Percentiles rank a stretch among this genome's conserved stretches.
Conservation (phyloP, 2,113 vertebrate species). For the Embiotoca jacksoni region DNA sequence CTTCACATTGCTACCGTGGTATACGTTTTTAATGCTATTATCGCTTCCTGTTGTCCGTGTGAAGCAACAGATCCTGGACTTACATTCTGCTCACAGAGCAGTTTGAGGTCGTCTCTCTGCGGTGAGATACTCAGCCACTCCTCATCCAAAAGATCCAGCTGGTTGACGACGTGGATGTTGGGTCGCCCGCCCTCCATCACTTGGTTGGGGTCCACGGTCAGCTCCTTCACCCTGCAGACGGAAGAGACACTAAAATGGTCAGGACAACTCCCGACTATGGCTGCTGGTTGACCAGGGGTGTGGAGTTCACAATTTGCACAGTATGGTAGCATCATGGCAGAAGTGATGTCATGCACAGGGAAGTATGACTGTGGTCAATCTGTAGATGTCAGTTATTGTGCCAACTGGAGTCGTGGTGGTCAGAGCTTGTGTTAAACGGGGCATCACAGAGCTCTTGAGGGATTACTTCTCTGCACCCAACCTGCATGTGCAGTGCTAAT, state of each 20-base stretch:
- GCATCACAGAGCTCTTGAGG: conserved; percentile 28
- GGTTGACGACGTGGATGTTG: conserved; percentile 89
- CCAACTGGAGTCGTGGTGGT: conserved; percentile 14
- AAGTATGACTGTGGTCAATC: neutral
- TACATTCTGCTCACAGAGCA: conserved; percentile 99
- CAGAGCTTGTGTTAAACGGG: conserved; percentile 31
- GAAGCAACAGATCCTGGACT: conserved; percentile 64
- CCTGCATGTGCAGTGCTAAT: conserved; percentile 17
- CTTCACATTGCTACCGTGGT: no score
- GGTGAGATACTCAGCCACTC: conserved; percentile 93
- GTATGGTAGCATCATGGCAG: conserved; percentile 30
- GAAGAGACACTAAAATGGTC: neutral
- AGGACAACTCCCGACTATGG: neutral
- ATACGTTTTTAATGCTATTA: no score
- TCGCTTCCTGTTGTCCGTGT: no score
- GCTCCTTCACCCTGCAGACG: conserved; percentile 92
- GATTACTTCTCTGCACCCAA: conserved; percentile 7
- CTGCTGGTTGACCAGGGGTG: neutral
- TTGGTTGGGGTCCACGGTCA: conserved; percentile 90
- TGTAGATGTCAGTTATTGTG: conserved; percentile 2
- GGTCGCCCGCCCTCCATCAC: conserved; percentile 89
- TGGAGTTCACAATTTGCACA: conserved; percentile 21
- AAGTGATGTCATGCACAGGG: conserved; percentile 56
- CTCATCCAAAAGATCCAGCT: conserved; percentile 93
- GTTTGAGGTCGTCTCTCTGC: conserved; percentile 97